A percentile compares a stretch with the other conserved stretches of the same genome.
Conservation (phyloP, 2,797 vertebrate species). For the Pseudomugil gertrudae region DNA sequence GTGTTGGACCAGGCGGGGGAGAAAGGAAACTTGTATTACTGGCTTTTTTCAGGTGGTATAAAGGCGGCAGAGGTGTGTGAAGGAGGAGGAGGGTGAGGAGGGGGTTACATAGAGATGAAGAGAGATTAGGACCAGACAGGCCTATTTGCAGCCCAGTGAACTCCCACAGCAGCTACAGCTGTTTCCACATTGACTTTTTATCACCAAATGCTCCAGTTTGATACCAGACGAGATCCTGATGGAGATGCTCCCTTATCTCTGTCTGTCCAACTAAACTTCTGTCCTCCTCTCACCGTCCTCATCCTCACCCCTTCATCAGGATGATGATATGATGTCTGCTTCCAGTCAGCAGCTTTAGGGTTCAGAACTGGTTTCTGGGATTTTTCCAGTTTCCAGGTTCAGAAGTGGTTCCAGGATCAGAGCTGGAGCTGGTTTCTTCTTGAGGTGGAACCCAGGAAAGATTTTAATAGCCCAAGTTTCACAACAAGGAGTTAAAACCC, state of each 20-base stretch:
- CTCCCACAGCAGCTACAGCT: constrained; percentile 69
- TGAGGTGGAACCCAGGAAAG: too few species aligned
- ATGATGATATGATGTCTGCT: constrained; percentile 1
- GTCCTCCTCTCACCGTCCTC: constrained; percentile 35
- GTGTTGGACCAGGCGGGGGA: not conserved
- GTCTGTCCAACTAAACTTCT: constrained; percentile 70
- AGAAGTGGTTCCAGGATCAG: too few species aligned
- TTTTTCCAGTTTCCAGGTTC: too few species aligned
- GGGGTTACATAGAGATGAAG: constrained; percentile 17
- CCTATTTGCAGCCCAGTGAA: constrained; percentile 64
- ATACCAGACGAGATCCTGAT: constrained; percentile 71
- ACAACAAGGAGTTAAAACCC: too few species aligned
- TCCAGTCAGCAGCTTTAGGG: not conserved
- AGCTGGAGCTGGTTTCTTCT: too few species aligned
- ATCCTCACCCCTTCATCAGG: constrained; percentile 12
- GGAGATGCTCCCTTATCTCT: constrained; percentile 66
- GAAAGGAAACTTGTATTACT: constrained; percentile 40
- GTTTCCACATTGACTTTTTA: constrained; percentile 74
- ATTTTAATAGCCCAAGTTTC: too few species aligned
- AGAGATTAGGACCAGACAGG: constrained; percentile 37
- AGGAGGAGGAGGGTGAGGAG: not conserved
- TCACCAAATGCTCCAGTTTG: constrained; percentile 70
- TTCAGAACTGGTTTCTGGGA: not conserved
- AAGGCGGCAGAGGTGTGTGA: constrained; percentile 36
- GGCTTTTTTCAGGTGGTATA: constrained; percentile 43